phyloP scores from a whole-genome alignment of 2,888 invertebrate species.

The Altica lythri region DNA sequence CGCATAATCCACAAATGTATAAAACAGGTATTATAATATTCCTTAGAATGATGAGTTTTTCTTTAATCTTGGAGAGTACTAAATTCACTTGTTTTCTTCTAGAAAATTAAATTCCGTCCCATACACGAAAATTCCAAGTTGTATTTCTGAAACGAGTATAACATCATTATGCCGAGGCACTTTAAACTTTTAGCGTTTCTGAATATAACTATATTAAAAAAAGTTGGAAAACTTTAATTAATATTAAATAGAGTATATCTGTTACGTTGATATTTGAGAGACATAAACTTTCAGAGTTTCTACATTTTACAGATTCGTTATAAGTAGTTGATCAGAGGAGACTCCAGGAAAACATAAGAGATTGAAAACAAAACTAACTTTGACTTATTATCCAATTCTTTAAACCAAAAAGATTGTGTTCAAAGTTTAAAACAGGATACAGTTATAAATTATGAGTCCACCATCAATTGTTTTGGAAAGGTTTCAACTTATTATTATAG shows the following conservation, averaged over 20 bases:
- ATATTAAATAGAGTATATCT: slow-evolving; percentile 35
- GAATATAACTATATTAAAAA: slow-evolving; percentile 38
- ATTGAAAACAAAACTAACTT: too few species aligned
- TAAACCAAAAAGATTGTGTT: too few species aligned
- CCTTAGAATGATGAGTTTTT: slow-evolving; percentile 56
- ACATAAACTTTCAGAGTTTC: background rate
- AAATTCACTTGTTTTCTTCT: slow-evolving; percentile 53
- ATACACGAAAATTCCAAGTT: slow-evolving; percentile 42
- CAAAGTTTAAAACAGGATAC: too few species aligned
- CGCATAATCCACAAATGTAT: slow-evolving; percentile 55
- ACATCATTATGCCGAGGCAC: slow-evolving; percentile 39
- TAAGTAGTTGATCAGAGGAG: too few species aligned
- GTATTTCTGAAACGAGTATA: slow-evolving; percentile 36
- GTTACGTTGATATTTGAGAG: slow-evolving; percentile 16
- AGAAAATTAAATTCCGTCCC: slow-evolving; percentile 54
- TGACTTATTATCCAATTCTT: too few species aligned
- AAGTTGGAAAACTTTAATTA: slow-evolving; percentile 39
- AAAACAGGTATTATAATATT: slow-evolving; percentile 56
- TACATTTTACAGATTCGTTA: background rate
- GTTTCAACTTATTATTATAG: too few species aligned
- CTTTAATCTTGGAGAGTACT: slow-evolving; percentile 56
- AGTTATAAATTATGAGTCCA: too few species aligned
- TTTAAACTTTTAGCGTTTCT: slow-evolving; percentile 37
- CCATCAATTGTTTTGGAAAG: too few species aligned
- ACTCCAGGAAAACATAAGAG: too few species aligned